Evolutionary conservation across 2,797 vertebrate species (phyloP).

Genomic region (Falco biarmicus): DNA sequence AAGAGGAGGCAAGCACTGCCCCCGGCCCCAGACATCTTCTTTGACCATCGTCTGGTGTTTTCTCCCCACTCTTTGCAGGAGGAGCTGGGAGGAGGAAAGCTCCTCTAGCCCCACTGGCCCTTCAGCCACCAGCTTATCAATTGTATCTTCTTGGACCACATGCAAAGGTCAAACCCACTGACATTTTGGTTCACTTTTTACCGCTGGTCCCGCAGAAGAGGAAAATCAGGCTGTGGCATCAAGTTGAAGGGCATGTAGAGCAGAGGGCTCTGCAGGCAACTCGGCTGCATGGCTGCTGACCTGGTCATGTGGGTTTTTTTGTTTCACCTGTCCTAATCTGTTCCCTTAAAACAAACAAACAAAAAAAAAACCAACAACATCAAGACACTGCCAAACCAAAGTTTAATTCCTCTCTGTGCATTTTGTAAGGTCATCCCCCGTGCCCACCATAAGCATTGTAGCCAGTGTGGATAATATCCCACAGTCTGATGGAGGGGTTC

Average conservation of each 20-base stretch:
- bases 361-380: neutral
- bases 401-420: neutral
- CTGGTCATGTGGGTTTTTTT: neutral
- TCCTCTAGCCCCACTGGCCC: neutral
- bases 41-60: neutral
- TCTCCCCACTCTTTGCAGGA: neutral
- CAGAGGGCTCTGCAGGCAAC: neutral
- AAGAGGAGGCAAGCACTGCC: fast-evolving
- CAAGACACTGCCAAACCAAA: neutral
- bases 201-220: neutral
- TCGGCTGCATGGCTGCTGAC: fast-evolving
- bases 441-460: fast-evolving
- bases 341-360: neutral
- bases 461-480: neutral
- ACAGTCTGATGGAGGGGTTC: neutral
- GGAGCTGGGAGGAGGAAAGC: neutral
- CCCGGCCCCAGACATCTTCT: neutral
- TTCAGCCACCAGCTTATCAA: neutral
- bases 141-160: neutral
- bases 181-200: neutral
- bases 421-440: neutral
- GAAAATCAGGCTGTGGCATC: fast-evolving
- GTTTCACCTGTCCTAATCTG: neutral
- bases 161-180: neutral
- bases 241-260: neutral